Conservation (phyloP, 2,888 invertebrate genomes). For the Hanleya hanleyi region DNA sequence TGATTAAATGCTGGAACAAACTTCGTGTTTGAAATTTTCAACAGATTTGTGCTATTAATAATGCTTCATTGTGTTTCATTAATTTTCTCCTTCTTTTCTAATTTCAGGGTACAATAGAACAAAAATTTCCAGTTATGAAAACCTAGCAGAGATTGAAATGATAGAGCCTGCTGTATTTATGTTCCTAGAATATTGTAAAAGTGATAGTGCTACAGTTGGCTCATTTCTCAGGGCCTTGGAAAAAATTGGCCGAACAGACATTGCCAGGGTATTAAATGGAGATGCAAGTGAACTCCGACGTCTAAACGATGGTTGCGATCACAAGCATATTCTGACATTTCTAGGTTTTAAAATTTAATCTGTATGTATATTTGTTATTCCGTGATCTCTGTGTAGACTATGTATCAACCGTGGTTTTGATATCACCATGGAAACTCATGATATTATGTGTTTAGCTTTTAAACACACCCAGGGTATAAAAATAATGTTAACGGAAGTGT, state of each 20-base stretch:
- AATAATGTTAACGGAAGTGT: no score
- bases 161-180: slow-evolving; percentile 43
- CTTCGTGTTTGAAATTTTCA: no score
- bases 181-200: slow-evolving; percentile 54
- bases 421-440: no score
- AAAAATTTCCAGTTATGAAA: slow-evolving; percentile 46
- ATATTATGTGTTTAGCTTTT: no score
- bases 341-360: no score
- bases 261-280: slow-evolving; percentile 44
- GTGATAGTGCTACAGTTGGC: slow-evolving; percentile 50
- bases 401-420: no score
- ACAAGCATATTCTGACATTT: not conserved
- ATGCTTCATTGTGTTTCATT: not conserved
- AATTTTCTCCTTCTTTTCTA: not conserved
- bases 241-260: slow-evolving; percentile 54
- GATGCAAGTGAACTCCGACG: slow-evolving; percentile 24
- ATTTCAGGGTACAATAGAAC: slow-evolving; percentile 54
- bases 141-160: slow-evolving; percentile 31
- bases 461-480: no score
- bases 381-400: no score
- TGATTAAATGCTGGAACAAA: no score
- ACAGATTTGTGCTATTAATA: no score
- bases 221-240: slow-evolving; percentile 50
- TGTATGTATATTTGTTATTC: no score
- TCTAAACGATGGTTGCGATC: slow-evolving; percentile 2